Evolutionary conservation across 2,888 invertebrate species (phyloP).

Genomic region (Tetramorium bicarinatum): DNA sequence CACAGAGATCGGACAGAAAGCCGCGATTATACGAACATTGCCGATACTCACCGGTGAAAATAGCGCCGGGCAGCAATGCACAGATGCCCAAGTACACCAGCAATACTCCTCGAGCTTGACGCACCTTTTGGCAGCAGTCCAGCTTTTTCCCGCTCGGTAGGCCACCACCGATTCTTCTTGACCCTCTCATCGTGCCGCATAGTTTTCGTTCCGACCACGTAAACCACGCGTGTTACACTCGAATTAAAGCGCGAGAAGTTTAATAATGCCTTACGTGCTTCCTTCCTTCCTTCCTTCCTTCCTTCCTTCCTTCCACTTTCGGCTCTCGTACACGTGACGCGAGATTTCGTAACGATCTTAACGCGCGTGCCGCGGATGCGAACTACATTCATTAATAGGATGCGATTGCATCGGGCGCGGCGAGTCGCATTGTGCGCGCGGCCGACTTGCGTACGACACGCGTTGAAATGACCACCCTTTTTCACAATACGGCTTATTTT

Average conservation of each 20-base stretch:
- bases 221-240: constrained; percentile 77
- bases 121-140: constrained; percentile 76
- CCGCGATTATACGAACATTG: constrained; percentile 9
- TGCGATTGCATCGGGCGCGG: constrained; percentile 31
- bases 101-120: constrained; percentile 77
- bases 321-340: constrained; percentile 57
- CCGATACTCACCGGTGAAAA: constrained; percentile 80
- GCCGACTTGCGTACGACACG: constrained; percentile 5
- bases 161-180: constrained; percentile 80
- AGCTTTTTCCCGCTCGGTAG: constrained; percentile 77
- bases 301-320: constrained; percentile 48
- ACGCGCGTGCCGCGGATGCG: constrained; percentile 49
- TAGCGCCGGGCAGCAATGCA: constrained; percentile 79
- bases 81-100: constrained; percentile 80
- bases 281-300: constrained; percentile 63
- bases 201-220: constrained; percentile 81
- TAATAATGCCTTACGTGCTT: constrained; percentile 75
- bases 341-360: constrained; percentile 62
- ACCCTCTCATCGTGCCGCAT: constrained; percentile 84
- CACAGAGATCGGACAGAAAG: not conserved
- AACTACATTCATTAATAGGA: constrained; percentile 53
- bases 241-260: constrained; percentile 74
- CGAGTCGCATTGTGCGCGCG: not conserved
- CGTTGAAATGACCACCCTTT: not conserved
- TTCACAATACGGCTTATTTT: constrained; percentile 17